phyloP scores from a whole-genome alignment of 64 coral and sea anemone species.

The Pachyseris speciosa region DNA sequence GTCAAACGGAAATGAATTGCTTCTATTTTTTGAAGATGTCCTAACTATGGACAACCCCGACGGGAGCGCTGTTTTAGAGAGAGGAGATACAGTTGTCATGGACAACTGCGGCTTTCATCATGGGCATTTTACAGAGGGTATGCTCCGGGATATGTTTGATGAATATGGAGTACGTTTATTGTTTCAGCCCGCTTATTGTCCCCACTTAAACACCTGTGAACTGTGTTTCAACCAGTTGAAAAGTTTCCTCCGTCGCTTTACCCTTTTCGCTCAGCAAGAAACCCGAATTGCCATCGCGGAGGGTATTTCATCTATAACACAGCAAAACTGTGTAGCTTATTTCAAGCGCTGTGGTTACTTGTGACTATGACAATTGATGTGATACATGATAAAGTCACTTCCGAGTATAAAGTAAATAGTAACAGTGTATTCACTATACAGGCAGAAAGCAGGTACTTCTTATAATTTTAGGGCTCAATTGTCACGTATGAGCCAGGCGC shows the following conservation, averaged over 20 bases:
- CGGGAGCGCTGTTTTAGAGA: conserved; percentile 1
- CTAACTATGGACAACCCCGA: conserved; percentile 12
- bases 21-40: conserved; percentile 35
- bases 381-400: background rate
- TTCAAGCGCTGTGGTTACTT: conserved; percentile 23
- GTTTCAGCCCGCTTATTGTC: conserved; percentile 10
- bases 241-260: background rate
- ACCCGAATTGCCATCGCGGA: conserved; percentile 16
- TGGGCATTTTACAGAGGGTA: background rate
- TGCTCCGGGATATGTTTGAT: background rate
- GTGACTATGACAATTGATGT: background rate
- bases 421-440: too few relatives aligned
- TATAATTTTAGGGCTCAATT: background rate
- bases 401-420: too few relatives aligned
- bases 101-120: conserved; percentile 50
- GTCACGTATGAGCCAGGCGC: background rate
- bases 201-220: conserved; percentile 22
- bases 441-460: too few relatives aligned
- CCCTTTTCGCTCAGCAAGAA: background rate
- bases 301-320: background rate
- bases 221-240: conserved; percentile 23
- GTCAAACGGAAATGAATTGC: conserved; percentile 13
- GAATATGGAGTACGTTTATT: background rate
- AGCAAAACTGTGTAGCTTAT: background rate
- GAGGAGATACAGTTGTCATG: conserved; percentile 26